Evolutionary conservation across 2,888 invertebrate species (phyloP).

Genomic region (Auanema sp.): DNA sequence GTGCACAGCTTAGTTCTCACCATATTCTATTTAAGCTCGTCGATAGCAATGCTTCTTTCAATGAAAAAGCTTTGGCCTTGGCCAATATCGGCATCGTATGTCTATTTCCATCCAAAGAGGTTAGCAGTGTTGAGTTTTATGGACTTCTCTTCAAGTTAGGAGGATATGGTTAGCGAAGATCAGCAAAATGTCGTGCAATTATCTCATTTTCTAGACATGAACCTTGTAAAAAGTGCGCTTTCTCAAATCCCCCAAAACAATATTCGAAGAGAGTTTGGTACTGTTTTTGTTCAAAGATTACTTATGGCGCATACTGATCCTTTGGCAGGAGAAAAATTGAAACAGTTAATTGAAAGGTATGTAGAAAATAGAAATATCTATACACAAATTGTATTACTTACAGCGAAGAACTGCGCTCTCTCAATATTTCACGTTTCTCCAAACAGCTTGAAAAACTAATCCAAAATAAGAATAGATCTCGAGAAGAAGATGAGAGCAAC

Average conservation of each 20-base stretch:
- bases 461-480: neutral
- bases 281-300: constrained; percentile 9
- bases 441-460: constrained; percentile 4
- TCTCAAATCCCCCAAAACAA: neutral
- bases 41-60: no score
- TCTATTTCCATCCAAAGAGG: no score
- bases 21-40: no score
- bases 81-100: no score
- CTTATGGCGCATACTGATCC: constrained; percentile 3
- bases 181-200: no score
- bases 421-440: constrained; percentile 9
- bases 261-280: constrained; percentile 4
- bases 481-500: neutral
- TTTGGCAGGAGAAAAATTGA: constrained; percentile 11
- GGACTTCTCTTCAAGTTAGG: no score
- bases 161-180: no score
- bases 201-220: constrained; percentile 11
- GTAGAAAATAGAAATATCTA: no score
- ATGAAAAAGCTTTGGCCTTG: no score
- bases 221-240: constrained; percentile 7
- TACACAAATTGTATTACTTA: no score
- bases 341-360: constrained; percentile 12
- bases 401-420: neutral
- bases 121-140: no score
- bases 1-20: no score